Evolutionary conservation across 2,888 invertebrate genomes (phyloP), one percentile per base, ranked within the genome.

Genomic region (Dastarcus helophoroides): DNA sequence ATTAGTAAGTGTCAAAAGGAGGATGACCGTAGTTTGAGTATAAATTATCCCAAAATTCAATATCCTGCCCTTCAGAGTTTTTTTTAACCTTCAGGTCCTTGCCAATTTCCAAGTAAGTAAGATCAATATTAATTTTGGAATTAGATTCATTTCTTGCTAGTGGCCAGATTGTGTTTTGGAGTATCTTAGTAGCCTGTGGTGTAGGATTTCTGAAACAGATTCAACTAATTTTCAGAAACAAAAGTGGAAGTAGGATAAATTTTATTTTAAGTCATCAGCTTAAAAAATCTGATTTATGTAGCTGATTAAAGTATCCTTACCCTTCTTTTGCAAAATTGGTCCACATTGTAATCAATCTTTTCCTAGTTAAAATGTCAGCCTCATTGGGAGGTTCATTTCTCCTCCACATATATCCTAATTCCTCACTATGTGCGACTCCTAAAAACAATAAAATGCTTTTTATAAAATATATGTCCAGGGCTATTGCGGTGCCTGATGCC

Each of bases 371-470:
- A 3, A 14, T 19, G 11, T 34, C 34, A 9, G 1, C 9, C 9
- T n/a, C 22, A 10, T 32, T 8, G 5, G 34, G 26, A 11, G 6
- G 16, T 3, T 16, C n/a, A 13, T 25, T 22, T 8, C 16, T 21
- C 7, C 26, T 21, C 14, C 21, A 34, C 7, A 34, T 10, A 11
- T 34, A 34, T 2, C 34, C 30, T 26, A 34, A 14, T n/a, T 34
- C 34, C 31, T 34, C 34, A 10, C 21, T 19, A 16, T 34, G 34
- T 9, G 19, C 21, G 11, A 34, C 34, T n/a, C 34, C 34, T 34
- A n/a, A 4, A 32, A 31, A 23, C 17, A 7, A 14, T n/a, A n/a
- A n/a, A n/a, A n/a, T n/a, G n/a, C n/a, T n/a, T n/a, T n/a, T n/a
- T n/a, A n/a, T n/a, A n/a, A n/a, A n/a, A n/a, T n/a, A n/a, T n/a